Evolutionary conservation across 2,888 invertebrate species (phyloP).

Genomic region (Athripsodes cinereus): DNA sequence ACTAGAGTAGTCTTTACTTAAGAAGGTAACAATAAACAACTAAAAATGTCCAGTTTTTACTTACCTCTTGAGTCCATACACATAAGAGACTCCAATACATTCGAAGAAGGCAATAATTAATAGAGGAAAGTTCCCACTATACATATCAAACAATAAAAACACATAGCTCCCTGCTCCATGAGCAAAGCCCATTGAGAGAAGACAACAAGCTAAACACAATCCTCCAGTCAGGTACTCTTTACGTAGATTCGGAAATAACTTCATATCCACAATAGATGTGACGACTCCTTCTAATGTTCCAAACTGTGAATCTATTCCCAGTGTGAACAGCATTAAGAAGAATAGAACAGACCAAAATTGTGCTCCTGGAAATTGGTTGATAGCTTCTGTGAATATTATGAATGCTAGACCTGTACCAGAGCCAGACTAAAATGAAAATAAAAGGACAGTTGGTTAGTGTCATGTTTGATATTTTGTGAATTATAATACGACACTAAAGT

Average conservation of each 20-base stretch:
- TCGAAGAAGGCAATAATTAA: slow-evolving; percentile 91
- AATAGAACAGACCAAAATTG: slow-evolving; percentile 95
- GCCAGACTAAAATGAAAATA: slow-evolving; percentile 68
- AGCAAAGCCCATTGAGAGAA: slow-evolving; percentile 84
- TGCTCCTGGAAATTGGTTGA: slow-evolving; percentile 94
- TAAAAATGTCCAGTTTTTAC: no score
- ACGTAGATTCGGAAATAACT: slow-evolving; percentile 83
- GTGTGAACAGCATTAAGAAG: slow-evolving; percentile 93
- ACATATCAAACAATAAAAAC: slow-evolving; percentile 89
- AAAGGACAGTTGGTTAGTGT: background rate
- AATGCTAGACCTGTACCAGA: slow-evolving; percentile 95
- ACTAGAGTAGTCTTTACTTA: no score
- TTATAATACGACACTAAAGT: no score
- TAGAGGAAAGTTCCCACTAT: slow-evolving; percentile 88
- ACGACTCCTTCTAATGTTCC: slow-evolving; percentile 94
- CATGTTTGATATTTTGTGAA: no score
- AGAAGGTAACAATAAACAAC: no score
- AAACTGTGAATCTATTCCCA: slow-evolving; percentile 96
- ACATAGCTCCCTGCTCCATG: slow-evolving; percentile 92
- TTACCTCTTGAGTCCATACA: slow-evolving; percentile 86
- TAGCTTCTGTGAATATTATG: slow-evolving; percentile 96
- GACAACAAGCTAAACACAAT: slow-evolving; percentile 74
- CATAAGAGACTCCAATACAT: slow-evolving; percentile 87
- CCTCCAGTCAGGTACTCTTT: slow-evolving; percentile 83
- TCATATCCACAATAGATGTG: slow-evolving; percentile 93